Evolutionary conservation across 2,797 vertebrate species (phyloP).

Genomic region (Macropus fuliginosus): DNA sequence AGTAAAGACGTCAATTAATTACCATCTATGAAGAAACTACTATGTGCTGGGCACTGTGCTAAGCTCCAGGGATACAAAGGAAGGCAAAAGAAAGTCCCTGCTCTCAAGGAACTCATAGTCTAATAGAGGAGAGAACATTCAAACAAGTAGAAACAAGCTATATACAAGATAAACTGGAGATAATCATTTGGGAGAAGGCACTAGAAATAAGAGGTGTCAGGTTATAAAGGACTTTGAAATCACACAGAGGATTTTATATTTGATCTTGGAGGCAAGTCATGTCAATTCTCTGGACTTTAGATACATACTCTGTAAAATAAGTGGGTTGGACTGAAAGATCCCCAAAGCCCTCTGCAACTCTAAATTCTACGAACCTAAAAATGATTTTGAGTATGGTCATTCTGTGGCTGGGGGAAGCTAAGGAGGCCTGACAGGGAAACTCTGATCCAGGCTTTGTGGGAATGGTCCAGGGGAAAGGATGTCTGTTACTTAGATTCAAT

Average conservation of each 20-base stretch:
- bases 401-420: background rate
- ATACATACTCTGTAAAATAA: background rate
- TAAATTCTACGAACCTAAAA: background rate
- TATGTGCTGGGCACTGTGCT: background rate
- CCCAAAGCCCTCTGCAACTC: background rate
- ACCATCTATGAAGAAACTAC: background rate
- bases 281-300: background rate
- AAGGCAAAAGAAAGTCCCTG: background rate
- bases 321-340: background rate
- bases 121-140: background rate
- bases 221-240: background rate
- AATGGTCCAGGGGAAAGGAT: background rate
- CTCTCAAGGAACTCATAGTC: background rate
- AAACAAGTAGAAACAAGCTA: background rate
- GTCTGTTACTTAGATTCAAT: background rate
- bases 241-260: background rate
- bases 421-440: background rate
- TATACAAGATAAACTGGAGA: background rate
- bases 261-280: background rate
- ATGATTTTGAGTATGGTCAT: background rate
- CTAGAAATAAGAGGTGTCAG: background rate
- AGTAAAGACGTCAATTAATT: background rate
- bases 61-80: background rate
- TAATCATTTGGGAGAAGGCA: background rate
- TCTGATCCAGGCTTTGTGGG: background rate